phyloP scores from a whole-genome alignment of 2,797 vertebrate species.

The Epinephelus awoara region DNA sequence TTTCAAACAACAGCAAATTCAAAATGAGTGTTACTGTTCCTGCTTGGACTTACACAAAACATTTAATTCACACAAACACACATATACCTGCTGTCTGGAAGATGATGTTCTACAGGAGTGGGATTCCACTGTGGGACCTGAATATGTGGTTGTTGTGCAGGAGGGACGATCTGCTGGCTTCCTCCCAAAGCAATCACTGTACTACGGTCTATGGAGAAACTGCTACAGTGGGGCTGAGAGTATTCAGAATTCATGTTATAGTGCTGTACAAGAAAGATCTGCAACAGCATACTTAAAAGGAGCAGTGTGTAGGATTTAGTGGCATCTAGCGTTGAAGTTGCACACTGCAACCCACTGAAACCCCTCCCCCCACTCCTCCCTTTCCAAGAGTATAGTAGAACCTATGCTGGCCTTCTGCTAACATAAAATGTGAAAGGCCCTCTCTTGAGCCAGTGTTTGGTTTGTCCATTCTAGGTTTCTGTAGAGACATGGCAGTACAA shows the following conservation, averaged over 20 bases:
- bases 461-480: too few species aligned
- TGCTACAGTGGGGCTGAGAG: constrained; percentile 78
- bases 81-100: constrained; percentile 69
- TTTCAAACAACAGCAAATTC: constrained; percentile 31
- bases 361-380: too few species aligned
- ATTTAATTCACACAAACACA: neutral
- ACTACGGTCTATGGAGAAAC: constrained; percentile 75
- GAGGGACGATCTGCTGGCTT: constrained; percentile 63
- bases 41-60: neutral
- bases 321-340: too few species aligned
- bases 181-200: constrained; percentile 60
- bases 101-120: constrained; percentile 22
- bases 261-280: constrained; percentile 40
- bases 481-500: too few species aligned
- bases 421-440: too few species aligned
- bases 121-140: constrained; percentile 62
- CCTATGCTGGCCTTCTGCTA: too few species aligned
- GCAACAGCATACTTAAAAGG: neutral
- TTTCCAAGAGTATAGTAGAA: too few species aligned
- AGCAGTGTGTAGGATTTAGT: too few species aligned
- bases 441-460: too few species aligned
- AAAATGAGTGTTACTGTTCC: neutral
- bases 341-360: too few species aligned
- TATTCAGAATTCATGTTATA: constrained; percentile 73
- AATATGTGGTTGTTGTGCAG: constrained; percentile 40